A percentile compares a stretch with the other conserved stretches of the same genome.
Conservation (phyloP, 2,888 invertebrate species). For the Pristionchus exspectatus region DNA sequence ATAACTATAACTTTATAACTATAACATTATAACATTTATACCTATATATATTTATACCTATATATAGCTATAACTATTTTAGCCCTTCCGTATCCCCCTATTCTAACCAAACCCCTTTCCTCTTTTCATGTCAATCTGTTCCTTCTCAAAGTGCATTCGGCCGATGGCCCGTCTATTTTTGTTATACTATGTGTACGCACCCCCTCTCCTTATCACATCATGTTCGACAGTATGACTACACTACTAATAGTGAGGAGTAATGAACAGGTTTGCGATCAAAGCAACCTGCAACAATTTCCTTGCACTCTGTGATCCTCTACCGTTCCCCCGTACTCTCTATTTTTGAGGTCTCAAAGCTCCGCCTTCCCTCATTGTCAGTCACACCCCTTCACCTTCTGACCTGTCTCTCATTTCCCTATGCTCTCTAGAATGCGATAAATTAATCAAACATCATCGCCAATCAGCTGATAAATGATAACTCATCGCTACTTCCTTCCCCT, state of each 20-base stretch:
- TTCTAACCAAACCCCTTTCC: too few relatives aligned
- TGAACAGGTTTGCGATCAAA: conserved; percentile 9
- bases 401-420: not conserved
- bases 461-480: not conserved
- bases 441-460: not conserved
- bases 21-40: too few relatives aligned
- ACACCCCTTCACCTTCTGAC: too few relatives aligned
- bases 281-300: not conserved
- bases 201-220: conserved; percentile 1
- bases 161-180: not conserved
- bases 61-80: too few relatives aligned
- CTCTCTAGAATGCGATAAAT: not conserved
- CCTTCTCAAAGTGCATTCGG: not conserved
- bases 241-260: conserved; percentile 4
- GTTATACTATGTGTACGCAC: conserved; percentile 20
- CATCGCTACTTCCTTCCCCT: not conserved
- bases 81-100: too few relatives aligned
- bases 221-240: conserved; percentile 37
- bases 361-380: too few relatives aligned
- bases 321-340: not conserved
- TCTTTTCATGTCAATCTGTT: too few relatives aligned
- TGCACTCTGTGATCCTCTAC: not conserved
- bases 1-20: too few relatives aligned
- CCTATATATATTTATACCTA: too few relatives aligned
- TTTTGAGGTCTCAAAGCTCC: not conserved